Evolutionary conservation across 1,140 invertebrate genomes (phyloP).

Genomic region (Helicoverpa zea): DNA sequence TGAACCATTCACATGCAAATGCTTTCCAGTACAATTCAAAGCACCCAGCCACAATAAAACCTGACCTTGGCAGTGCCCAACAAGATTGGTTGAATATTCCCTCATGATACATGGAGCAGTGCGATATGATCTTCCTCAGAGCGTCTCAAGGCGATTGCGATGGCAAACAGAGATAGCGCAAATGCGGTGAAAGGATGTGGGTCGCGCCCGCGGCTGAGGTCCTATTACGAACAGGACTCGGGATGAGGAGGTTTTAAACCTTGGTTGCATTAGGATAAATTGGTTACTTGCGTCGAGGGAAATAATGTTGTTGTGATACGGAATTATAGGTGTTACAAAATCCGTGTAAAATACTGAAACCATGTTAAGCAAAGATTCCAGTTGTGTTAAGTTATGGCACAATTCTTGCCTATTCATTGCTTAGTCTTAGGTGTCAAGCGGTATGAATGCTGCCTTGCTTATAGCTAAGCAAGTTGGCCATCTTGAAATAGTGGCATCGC

Average conservation of each 20-base stretch:
- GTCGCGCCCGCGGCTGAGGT: constrained; percentile 66
- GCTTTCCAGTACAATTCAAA: background rate
- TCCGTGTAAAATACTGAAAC: too few relatives aligned
- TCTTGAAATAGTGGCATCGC: too few relatives aligned
- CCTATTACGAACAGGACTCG: constrained; percentile 61
- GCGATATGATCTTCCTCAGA: constrained; percentile 30
- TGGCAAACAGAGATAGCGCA: constrained; percentile 79
- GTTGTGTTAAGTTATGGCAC: too few relatives aligned
- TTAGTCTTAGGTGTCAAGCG: too few relatives aligned
- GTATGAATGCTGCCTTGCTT: too few relatives aligned
- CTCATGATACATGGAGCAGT: constrained; percentile 22
- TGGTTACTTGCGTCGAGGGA: background rate
- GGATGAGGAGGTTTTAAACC: background rate
- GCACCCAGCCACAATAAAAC: background rate
- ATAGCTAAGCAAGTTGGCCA: too few relatives aligned
- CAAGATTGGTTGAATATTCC: constrained; percentile 9
- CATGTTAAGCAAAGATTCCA: too few relatives aligned
- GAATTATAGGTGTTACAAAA: too few relatives aligned
- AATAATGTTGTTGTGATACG: too few relatives aligned
- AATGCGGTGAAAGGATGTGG: constrained; percentile 79
- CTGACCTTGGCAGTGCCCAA: background rate
- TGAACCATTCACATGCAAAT: too few relatives aligned
- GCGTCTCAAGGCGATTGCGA: constrained; percentile 73
- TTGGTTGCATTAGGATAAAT: background rate
- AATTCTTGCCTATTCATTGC: too few relatives aligned